Evolutionary conservation across 2,113 vertebrate genomes (phyloP).

Genomic region (Chloropsis hardwickii): DNA sequence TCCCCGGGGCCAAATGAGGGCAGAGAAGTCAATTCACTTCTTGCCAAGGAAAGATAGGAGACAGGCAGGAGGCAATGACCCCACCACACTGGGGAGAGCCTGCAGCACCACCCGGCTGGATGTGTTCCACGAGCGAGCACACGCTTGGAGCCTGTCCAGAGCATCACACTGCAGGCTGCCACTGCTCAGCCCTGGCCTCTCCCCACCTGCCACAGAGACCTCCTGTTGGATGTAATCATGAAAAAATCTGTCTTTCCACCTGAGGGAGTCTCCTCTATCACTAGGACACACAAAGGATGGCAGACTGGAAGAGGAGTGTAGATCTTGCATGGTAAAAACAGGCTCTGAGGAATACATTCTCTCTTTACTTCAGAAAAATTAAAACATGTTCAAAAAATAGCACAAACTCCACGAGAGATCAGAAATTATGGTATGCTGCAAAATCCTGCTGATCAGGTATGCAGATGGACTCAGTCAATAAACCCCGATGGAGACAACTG

Average conservation of each 20-base stretch:
- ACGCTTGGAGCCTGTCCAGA: not conserved
- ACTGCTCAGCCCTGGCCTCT: not conserved
- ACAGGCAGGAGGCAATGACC: not conserved
- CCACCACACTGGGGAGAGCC: fast-evolving
- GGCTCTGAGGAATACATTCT: not conserved
- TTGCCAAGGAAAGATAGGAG: not conserved
- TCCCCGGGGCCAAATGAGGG: fast-evolving
- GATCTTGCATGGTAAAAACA: not conserved
- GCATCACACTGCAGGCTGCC: fast-evolving
- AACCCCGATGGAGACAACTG: conserved; percentile 18
- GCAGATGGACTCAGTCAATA: conserved; percentile 24
- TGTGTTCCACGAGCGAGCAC: fast-evolving
- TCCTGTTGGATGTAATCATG: not conserved
- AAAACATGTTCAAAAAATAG: not conserved
- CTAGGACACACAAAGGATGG: not conserved
- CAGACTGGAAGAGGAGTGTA: not conserved
- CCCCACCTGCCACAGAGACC: not conserved
- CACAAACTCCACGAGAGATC: not conserved
- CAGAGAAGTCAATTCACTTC: not conserved
- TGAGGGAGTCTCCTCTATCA: not conserved
- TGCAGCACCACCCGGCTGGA: not conserved
- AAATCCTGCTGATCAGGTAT: conserved; percentile 21
- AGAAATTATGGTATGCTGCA: not conserved
- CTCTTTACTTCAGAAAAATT: not conserved
- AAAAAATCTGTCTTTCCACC: conserved; percentile 15